These are phyloP conservation scores for Spheniscus mendiculus DNA, from an alignment of 2,113 vertebrate genomes.

Conservation along the genomic window DNA sequence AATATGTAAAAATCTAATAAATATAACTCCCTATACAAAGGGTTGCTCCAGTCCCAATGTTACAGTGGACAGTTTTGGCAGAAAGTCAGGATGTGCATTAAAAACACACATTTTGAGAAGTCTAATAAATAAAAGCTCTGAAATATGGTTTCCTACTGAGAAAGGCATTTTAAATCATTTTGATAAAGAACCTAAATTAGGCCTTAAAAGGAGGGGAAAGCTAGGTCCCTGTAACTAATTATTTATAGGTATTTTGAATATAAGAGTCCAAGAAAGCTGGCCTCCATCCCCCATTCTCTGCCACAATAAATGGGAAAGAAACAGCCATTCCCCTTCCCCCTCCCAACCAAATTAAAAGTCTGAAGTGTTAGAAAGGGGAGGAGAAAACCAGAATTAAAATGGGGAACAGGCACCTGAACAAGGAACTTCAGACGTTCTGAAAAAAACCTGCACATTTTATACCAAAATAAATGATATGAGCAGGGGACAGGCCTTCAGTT, in stretches of 20 bases:
- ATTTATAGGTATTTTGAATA: slow-evolving; percentile 80
- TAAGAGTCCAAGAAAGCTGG: slow-evolving; percentile 47
- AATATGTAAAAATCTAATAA: slow-evolving; percentile 80
- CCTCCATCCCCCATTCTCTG: slow-evolving; percentile 11
- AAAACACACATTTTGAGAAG: slow-evolving; percentile 79
- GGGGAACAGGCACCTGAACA: not conserved
- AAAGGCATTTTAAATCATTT: slow-evolving; percentile 83
- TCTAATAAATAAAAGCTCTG: slow-evolving; percentile 82
- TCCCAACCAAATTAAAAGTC: not conserved
- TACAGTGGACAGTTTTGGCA: slow-evolving; percentile 77
- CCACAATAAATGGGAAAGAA: not conserved
- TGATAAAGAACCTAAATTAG: slow-evolving; percentile 82
- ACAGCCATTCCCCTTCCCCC: not conserved
- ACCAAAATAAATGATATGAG: not conserved
- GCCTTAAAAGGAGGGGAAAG: slow-evolving; percentile 67
- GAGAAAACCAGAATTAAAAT: not conserved
- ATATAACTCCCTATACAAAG: slow-evolving; percentile 71
- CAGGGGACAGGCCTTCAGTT: not conserved
- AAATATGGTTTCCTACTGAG: slow-evolving; percentile 78
- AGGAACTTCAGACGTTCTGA: not conserved
- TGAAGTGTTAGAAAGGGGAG: not conserved
- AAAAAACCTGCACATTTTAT: not conserved
- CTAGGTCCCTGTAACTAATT: slow-evolving; percentile 71
- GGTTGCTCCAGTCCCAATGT: slow-evolving; percentile 59
- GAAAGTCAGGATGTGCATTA: slow-evolving; percentile 85